Conservation (phyloP, 2,797 vertebrate genomes). For the Vespertilio murinus region DNA sequence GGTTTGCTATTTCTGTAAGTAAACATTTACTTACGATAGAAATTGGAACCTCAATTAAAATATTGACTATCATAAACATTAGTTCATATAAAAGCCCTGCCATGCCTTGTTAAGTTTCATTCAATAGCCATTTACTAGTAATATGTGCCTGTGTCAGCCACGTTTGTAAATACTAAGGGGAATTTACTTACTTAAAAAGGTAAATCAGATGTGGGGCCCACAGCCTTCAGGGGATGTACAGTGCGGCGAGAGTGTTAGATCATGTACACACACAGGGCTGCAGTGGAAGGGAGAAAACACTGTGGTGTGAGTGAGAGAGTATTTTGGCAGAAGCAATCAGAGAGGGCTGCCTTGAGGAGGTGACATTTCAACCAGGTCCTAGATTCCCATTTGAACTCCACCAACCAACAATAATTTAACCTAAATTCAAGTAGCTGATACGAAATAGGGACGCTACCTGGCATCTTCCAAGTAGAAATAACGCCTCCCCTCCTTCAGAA, state of each 20-base stretch:
- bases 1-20: background rate
- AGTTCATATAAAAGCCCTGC: background rate
- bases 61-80: background rate
- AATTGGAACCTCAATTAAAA: background rate
- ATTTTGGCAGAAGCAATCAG: background rate
- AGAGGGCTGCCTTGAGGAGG: background rate
- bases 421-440: background rate
- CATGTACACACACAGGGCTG: background rate
- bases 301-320: background rate
- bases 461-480: background rate
- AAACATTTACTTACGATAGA: background rate
- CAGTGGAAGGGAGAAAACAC: background rate
- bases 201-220: background rate
- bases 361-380: background rate
- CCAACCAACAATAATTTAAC: background rate
- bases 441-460: no score
- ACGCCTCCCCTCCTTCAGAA: background rate
- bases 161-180: background rate
- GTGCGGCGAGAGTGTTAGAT: background rate
- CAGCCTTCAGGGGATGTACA: background rate
- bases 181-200: background rate
- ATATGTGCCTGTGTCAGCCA: background rate
- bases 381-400: background rate
- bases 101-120: conserved; percentile 9
- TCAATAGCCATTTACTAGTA: background rate